A percentile compares a stretch with the other conserved stretches of the same genome.
These are phyloP conservation scores for Holotrichia oblita DNA, from an alignment of 1,140 invertebrate species.

Conservation along the genomic window DNA sequence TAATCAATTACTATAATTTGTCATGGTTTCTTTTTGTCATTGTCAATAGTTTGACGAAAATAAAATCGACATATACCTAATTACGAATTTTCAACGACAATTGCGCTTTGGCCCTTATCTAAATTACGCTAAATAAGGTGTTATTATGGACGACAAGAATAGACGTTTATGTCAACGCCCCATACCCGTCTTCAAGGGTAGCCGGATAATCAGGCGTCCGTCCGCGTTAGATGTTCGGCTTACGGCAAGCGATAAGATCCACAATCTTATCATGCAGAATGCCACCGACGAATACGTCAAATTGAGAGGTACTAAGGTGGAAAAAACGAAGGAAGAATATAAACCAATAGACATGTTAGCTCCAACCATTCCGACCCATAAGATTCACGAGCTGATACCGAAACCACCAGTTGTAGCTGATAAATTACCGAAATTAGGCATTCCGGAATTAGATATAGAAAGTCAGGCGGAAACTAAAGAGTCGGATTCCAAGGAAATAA, in stretches of 20 bases:
- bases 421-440: constrained; percentile 3
- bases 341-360: background rate
- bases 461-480: too few species aligned
- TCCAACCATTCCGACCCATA: too few species aligned
- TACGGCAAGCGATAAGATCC: background rate
- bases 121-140: background rate
- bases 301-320: background rate
- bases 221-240: background rate
- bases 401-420: background rate
- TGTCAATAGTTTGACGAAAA: too few species aligned
- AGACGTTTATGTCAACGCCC: background rate
- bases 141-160: background rate
- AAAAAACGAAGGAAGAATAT: too few species aligned
- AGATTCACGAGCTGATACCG: too few species aligned
- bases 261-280: constrained; percentile 3
- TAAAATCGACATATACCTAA: too few species aligned
- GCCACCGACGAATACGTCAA: background rate
- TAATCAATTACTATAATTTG: too few species aligned
- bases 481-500: background rate
- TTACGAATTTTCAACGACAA: too few species aligned
- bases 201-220: background rate
- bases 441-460: background rate
- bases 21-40: too few species aligned
- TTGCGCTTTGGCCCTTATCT: background rate
- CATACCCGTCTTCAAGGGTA: background rate